Evolutionary conservation across 2,113 vertebrate genomes (phyloP).

Genomic region (Ceratotherium simum): DNA sequence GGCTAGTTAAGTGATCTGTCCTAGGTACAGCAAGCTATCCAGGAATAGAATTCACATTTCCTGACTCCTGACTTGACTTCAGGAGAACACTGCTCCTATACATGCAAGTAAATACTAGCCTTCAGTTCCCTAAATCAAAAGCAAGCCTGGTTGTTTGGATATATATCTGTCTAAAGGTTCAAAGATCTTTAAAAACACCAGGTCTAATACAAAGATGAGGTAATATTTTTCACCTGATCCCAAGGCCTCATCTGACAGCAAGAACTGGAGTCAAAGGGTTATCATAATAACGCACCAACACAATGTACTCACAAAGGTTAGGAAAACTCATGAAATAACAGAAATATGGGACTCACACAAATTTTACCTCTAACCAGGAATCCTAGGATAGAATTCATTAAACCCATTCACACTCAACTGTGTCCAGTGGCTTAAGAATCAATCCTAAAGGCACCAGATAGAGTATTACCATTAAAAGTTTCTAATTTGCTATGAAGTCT

Average conservation of each 20-base stretch:
- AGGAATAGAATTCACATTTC: slow-evolving; percentile 33
- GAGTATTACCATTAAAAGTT: not conserved
- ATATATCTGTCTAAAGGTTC: not conserved
- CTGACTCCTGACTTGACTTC: not conserved
- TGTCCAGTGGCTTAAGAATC: not conserved
- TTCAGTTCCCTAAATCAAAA: slow-evolving; percentile 39
- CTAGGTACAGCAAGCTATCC: not conserved
- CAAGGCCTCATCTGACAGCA: not conserved
- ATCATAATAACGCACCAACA: not conserved
- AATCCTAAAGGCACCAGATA: not conserved
- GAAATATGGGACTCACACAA: not conserved
- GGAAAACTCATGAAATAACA: not conserved
- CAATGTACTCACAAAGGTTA: not conserved
- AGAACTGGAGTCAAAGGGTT: not conserved
- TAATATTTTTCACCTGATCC: not conserved
- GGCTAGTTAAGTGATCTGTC: not conserved
- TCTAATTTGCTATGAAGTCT: not conserved
- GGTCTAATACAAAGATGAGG: slow-evolving; percentile 22
- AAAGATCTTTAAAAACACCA: slow-evolving; percentile 23
- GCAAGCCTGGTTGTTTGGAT: not conserved
- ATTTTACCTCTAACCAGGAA: slow-evolving; percentile 1
- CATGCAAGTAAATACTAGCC: not conserved
- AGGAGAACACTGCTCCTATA: not conserved
- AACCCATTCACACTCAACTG: not conserved
- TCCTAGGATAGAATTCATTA: slow-evolving; percentile 5